Percentiles rank a stretch among this genome's conserved stretches.
These are phyloP conservation scores for Apoderus coryli DNA, from an alignment of 2,888 invertebrate species.

Conservation along the genomic window DNA sequence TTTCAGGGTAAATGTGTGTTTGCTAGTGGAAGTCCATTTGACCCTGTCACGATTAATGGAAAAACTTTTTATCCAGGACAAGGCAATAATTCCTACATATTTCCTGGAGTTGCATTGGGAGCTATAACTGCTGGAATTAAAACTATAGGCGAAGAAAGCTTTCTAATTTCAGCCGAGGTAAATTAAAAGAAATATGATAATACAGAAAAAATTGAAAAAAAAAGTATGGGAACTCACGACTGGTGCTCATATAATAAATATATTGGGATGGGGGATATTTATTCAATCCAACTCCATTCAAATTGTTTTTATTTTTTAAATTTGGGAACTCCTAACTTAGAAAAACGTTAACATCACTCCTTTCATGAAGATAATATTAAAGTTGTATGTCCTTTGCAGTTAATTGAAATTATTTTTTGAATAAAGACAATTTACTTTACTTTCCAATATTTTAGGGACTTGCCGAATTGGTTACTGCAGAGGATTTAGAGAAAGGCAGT, in stretches of 20 bases:
- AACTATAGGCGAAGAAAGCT: conserved; percentile 86
- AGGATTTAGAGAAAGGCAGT: conserved; percentile 71
- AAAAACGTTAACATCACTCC: too few relatives aligned
- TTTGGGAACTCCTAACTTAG: not conserved
- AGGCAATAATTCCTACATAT: conserved; percentile 96
- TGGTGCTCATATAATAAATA: too few relatives aligned
- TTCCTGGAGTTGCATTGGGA: conserved; percentile 49
- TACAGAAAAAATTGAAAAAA: too few relatives aligned
- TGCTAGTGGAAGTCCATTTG: conserved; percentile 94
- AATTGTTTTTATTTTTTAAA: too few relatives aligned
- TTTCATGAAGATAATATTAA: too few relatives aligned
- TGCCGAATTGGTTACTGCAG: conserved; percentile 69
- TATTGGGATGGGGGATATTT: too few relatives aligned
- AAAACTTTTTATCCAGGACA: conserved; percentile 84
- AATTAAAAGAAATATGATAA: too few relatives aligned
- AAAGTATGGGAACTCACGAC: too few relatives aligned
- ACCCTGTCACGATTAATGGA: conserved; percentile 63
- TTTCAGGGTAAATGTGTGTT: conserved; percentile 82
- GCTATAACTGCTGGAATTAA: conserved; percentile 63
- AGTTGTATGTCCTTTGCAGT: too few relatives aligned
- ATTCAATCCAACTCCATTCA: too few relatives aligned
- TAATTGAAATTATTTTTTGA: too few relatives aligned
- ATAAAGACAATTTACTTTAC: not conserved
- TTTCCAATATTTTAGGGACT: conserved; percentile 35
- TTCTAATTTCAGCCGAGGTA: conserved; percentile 78